Evolutionary conservation across 1,140 invertebrate genomes (phyloP).

Genomic region (Cotesia typhae): DNA sequence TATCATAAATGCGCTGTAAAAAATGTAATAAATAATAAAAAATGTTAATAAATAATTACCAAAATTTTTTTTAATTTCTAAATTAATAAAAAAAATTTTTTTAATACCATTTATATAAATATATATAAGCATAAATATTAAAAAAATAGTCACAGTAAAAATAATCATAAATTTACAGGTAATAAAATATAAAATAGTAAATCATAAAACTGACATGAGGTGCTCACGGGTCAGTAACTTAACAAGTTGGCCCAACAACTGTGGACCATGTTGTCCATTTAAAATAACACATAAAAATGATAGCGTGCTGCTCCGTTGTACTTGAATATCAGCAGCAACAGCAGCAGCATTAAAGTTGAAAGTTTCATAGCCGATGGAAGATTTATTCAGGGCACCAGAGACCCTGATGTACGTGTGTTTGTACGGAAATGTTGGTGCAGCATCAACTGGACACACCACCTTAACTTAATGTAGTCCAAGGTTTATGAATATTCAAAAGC

Average conservation of each 20-base stretch:
- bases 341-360: slow-evolving; percentile 32
- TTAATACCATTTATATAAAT: not conserved
- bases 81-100: too few relatives aligned
- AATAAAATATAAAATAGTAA: slow-evolving; percentile 7
- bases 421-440: slow-evolving; percentile 40
- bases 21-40: too few relatives aligned
- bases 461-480: slow-evolving; percentile 8
- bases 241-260: slow-evolving; percentile 33
- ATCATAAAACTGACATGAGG: slow-evolving; percentile 20
- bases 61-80: too few relatives aligned
- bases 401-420: slow-evolving; percentile 28
- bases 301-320: slow-evolving; percentile 38
- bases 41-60: too few relatives aligned
- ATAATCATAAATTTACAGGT: not conserved
- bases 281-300: slow-evolving; percentile 33
- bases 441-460: slow-evolving; percentile 33
- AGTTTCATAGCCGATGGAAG: slow-evolving; percentile 28
- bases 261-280: slow-evolving; percentile 19
- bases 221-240: slow-evolving; percentile 25
- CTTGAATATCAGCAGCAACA: slow-evolving; percentile 11
- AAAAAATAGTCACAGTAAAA: not conserved
- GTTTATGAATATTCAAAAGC: slow-evolving; percentile 41
- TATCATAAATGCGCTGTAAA: too few relatives aligned
- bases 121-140: not conserved
- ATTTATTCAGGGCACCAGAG: slow-evolving; percentile 45